phyloP scores from a whole-genome alignment of 2,113 vertebrate genomes.

The Mesoclemmys tuberculata region DNA sequence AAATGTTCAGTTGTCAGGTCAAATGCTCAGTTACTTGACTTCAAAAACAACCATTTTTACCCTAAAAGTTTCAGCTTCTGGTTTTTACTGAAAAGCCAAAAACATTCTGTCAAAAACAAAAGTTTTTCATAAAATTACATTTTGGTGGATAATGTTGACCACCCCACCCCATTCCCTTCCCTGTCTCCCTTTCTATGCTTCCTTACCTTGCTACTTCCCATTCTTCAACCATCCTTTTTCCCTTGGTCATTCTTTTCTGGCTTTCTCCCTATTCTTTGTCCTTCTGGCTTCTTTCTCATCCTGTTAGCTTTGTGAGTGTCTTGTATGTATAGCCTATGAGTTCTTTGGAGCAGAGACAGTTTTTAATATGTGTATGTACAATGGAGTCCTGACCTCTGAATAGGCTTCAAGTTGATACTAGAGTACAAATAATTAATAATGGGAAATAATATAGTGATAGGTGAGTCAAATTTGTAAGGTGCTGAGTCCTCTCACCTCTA shows the following conservation, averaged over 20 bases:
- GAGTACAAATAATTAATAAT: background rate
- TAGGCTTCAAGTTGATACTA: background rate
- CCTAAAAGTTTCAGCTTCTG: background rate
- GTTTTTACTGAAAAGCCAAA: background rate
- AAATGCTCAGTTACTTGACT: too few species aligned
- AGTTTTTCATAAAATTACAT: background rate
- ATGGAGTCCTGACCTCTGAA: background rate
- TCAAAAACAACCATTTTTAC: too few species aligned
- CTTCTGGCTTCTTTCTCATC: constrained; percentile 17
- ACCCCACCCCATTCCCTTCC: background rate
- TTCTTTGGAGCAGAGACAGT: rapidly evolving
- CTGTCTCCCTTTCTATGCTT: constrained; percentile 1
- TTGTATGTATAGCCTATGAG: background rate
- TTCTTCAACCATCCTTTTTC: constrained; percentile 8
- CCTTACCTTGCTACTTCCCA: constrained; percentile 12
- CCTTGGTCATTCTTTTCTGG: constrained; percentile 5
- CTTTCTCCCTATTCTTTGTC: constrained; percentile 23
- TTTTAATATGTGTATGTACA: background rate
- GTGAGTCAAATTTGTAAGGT: background rate
- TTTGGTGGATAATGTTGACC: background rate
- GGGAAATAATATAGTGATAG: background rate
- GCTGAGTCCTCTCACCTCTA: background rate
- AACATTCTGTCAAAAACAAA: background rate
- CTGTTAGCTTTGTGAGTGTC: background rate
- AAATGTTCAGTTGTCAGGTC: background rate